Percentiles rank a stretch among this genome's conserved stretches.
These are phyloP conservation scores for Myotis vivesi DNA, from an alignment of 2,797 vertebrate genomes.

Conservation along the genomic window DNA sequence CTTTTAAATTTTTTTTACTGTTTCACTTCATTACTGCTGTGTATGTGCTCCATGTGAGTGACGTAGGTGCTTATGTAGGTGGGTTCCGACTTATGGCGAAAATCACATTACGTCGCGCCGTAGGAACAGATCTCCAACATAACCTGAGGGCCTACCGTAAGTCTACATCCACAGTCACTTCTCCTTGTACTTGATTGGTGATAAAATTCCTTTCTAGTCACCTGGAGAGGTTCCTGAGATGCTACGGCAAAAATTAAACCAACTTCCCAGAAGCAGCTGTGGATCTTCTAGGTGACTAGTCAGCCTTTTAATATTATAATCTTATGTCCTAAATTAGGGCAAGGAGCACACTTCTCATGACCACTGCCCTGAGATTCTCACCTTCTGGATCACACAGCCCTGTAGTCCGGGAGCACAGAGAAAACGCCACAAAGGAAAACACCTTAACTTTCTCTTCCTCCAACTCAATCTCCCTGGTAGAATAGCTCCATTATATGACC, in stretches of 20 bases:
- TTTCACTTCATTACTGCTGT: too few species aligned
- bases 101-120: too few species aligned
- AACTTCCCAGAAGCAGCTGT: background rate
- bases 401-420: background rate
- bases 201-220: background rate
- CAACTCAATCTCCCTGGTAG: background rate
- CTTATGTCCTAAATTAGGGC: background rate
- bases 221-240: background rate
- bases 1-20: too few species aligned
- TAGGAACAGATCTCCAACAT: too few species aligned
- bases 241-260: background rate
- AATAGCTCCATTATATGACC: background rate
- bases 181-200: background rate
- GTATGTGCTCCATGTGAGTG: too few species aligned
- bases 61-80: too few species aligned
- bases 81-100: too few species aligned
- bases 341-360: background rate
- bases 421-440: background rate
- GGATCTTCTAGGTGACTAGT: background rate
- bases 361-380: background rate
- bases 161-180: background rate
- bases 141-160: background rate
- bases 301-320: background rate
- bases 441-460: background rate
- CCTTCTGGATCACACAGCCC: background rate